Percentiles rank a stretch among this genome's conserved stretches.
These are phyloP conservation scores for Oriolus oriolus DNA, from an alignment of 2,113 vertebrate species.

Conservation along the genomic window DNA sequence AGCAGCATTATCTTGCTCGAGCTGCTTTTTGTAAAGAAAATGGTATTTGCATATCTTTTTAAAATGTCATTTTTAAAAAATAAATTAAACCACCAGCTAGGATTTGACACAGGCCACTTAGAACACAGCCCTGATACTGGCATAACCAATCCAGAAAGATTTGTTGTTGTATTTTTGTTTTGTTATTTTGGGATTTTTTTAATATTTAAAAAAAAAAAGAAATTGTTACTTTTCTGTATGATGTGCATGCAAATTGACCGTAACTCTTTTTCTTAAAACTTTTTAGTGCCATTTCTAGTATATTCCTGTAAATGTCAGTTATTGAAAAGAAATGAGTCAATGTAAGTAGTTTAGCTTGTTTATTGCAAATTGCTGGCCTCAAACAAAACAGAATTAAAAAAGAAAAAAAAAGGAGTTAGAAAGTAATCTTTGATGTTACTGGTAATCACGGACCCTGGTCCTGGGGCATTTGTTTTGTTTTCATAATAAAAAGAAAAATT, in stretches of 20 bases:
- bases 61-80: conserved; percentile 27
- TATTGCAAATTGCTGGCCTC: conserved; percentile 75
- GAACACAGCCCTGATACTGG: conserved; percentile 14
- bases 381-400: conserved; percentile 57
- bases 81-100: background rate
- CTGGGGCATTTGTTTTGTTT: conserved; percentile 85
- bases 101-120: background rate
- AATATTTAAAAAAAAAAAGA: conserved; percentile 77
- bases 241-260: conserved; percentile 92
- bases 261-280: conserved; percentile 85
- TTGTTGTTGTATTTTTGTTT: conserved; percentile 38
- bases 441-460: conserved; percentile 86
- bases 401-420: conserved; percentile 51
- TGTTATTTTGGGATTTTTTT: conserved; percentile 57
- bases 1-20: background rate
- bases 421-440: conserved; percentile 87
- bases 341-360: conserved; percentile 83
- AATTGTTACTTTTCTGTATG: conserved; percentile 86
- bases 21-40: conserved; percentile 32
- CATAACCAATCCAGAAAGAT: conserved; percentile 44
- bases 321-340: conserved; percentile 72
- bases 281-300: conserved; percentile 88
- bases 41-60: conserved; percentile 36
- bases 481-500: conserved; percentile 89
- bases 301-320: conserved; percentile 85